Percentiles rank a stretch among this genome's conserved stretches.
Conservation (phyloP, 2,113 vertebrate genomes). For the Pomatorhinus ruficollis region DNA sequence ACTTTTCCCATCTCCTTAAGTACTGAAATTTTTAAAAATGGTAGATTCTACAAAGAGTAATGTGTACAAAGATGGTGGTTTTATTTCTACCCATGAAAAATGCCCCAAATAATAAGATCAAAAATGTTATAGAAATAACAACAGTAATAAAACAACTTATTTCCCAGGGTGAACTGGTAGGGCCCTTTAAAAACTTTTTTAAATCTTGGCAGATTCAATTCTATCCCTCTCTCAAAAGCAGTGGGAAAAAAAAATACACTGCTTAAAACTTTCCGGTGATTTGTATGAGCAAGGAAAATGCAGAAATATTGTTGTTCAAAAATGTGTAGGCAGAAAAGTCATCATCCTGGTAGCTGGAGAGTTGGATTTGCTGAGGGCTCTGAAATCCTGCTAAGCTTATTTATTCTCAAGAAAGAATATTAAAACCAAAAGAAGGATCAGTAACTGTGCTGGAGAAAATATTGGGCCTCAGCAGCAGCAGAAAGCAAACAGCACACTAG, state of each 20-base stretch:
- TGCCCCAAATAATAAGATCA: rapidly evolving
- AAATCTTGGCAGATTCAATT: neutral
- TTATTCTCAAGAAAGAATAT: neutral
- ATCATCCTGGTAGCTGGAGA: neutral
- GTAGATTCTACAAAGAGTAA: neutral
- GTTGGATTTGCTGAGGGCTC: neutral
- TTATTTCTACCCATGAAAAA: neutral
- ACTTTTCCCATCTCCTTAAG: neutral
- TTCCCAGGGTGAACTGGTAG: neutral
- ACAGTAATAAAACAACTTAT: neutral
- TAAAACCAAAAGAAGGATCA: neutral
- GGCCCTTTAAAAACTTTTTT: neutral
- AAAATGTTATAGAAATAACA: neutral
- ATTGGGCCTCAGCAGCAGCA: neutral
- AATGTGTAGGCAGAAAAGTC: neutral
- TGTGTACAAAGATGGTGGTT: rapidly evolving
- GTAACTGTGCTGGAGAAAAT: neutral
- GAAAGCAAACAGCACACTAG: neutral
- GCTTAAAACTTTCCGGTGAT: neutral
- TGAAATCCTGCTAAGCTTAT: neutral
- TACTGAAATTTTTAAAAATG: neutral
- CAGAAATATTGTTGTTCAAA: neutral
- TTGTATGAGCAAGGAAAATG: neutral
- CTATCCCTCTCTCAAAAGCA: neutral
- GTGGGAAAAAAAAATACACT: neutral